Base-by-base conservation (phyloP, 2,888 invertebrate genomes). In the Agrotis exclamationis region DNA sequence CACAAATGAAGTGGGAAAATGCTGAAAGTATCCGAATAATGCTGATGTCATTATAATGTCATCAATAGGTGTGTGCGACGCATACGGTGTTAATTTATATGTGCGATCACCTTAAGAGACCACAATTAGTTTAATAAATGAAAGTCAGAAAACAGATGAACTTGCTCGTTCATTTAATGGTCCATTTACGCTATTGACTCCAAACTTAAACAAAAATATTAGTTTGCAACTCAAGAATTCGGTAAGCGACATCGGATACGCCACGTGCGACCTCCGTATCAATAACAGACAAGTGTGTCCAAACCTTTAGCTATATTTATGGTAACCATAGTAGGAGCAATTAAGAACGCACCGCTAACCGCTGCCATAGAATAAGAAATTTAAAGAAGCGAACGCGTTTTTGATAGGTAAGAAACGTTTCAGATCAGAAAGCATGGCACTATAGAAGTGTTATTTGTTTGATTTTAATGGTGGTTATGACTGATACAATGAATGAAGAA, bases 271-370 rank as follows among this genome's bases (percentile, higher is more conserved):
- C 22, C 28, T 5, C n/a, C 44, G 45, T 20, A 53, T 79, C 51
- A 14, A n/a, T 63, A 57, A 57, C 60, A 24, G 4, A 50, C 28
- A 74, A 74, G 63, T 68, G 57, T 54, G 22, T 28, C 50, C 50
- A 50, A 67, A 59, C 44, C 51, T 39, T 60, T 63, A 68, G 50
- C 44, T 39, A 69, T 74, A 73, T 74, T 78, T 75, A 78, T 66
- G 48, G 63, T 62, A 73, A 68, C 47, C 51, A 18, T 64, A 65
- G 62, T 59, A 33, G 66, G 64, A 57, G 71, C 66, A 83, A 83
- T 84, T 84, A 84, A 78, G 75, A 69, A 66, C 64, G 45, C 33
- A 53, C 74, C 54, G 76, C 70, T 76, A 68, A 57, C 75, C 39
- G 56, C 28, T 65, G 20, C 16, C 72, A 76, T 20, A 72, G 76